Percentiles rank a stretch among this genome's conserved stretches.
phyloP scores from a whole-genome alignment of 2,888 invertebrate genomes.

The Notodonta ziczac region DNA sequence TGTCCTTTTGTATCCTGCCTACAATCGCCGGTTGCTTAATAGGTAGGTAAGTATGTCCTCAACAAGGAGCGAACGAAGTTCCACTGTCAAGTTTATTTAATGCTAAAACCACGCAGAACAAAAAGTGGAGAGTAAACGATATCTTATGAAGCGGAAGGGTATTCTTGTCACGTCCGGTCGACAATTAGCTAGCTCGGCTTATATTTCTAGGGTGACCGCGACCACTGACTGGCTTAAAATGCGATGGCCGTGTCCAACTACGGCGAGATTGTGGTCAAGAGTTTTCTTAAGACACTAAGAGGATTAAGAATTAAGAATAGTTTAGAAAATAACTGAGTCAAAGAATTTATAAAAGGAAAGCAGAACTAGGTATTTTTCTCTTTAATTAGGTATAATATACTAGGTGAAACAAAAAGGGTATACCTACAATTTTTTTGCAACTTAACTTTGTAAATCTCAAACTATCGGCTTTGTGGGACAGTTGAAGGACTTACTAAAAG shows the following conservation, averaged over 20 bases:
- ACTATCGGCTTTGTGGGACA: too few species aligned
- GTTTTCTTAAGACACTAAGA: slow-evolving; percentile 35
- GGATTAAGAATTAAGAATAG: slow-evolving; percentile 1
- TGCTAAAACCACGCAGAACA: slow-evolving; percentile 28
- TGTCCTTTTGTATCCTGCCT: too few species aligned
- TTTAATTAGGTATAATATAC: too few species aligned
- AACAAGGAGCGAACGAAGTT: neutral
- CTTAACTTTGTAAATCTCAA: too few species aligned
- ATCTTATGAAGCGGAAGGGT: slow-evolving; percentile 49
- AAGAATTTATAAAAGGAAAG: too few species aligned
- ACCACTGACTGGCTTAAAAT: slow-evolving; percentile 17
- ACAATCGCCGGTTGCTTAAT: too few species aligned
- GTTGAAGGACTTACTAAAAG: too few species aligned
- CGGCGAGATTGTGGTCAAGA: slow-evolving; percentile 41
- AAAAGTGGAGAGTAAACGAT: slow-evolving; percentile 39
- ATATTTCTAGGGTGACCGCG: slow-evolving; percentile 34
- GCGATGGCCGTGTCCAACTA: slow-evolving; percentile 56
- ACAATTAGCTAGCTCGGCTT: slow-evolving; percentile 57
- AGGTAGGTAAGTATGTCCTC: too few species aligned
- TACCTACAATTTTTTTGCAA: too few species aligned
- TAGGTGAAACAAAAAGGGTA: too few species aligned
- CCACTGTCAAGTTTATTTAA: neutral
- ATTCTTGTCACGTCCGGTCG: slow-evolving; percentile 57
- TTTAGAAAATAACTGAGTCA: neutral
- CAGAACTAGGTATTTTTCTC: too few species aligned